Base-by-base conservation (phyloP, 35 echinoderm and acorn worm species). In the Diadema setosum region DNA sequence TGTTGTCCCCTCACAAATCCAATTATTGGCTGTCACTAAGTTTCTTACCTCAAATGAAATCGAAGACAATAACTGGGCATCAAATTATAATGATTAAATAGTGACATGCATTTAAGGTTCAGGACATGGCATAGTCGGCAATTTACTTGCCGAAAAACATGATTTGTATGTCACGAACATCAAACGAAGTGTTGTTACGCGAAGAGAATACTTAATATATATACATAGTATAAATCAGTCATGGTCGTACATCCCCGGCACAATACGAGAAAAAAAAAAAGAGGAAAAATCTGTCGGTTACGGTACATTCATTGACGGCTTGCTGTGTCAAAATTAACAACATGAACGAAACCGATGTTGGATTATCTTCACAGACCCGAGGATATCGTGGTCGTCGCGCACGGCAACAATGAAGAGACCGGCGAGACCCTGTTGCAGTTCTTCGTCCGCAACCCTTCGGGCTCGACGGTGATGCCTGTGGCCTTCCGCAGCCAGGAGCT, bases 401-500 rank as follows among this genome's bases (percentile, higher is more conserved):
- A 58, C 15, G 43, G 75, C 49, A 18, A 75, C 15, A 67, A 89
- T 44, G 39, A 58, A 27, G 52, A 60, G 5, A 78, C 73, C 20
- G 0, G 37, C 37, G 33, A 78, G 0, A 17, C 3, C 32, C 75
- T 57, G 11, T 11, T 94, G 8, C 37, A 46, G 0, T 94, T 94
- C 92, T 82, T 90, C 65, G 82, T 94, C 12, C 61, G 30, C 9
- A 94, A 94, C 65, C 92, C 92, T 6, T 76, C 87, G 5, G 52
- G 67, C 1, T 94, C 92, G 5, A 18, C 32, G 1, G 32, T 32
- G 27, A 90, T 90, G 78, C 92, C 92, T 18, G 39, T 90, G n/a
- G 60, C 87, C n/a, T 90, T 94, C 70, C 65, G 92, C 42, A 85
- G 80, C 1, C 82, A 84, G 16, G 92, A 94, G 65, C 82, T 94